phyloP scores from a whole-genome alignment of 2,113 vertebrate genomes.

The Phoenicopterus ruber region DNA sequence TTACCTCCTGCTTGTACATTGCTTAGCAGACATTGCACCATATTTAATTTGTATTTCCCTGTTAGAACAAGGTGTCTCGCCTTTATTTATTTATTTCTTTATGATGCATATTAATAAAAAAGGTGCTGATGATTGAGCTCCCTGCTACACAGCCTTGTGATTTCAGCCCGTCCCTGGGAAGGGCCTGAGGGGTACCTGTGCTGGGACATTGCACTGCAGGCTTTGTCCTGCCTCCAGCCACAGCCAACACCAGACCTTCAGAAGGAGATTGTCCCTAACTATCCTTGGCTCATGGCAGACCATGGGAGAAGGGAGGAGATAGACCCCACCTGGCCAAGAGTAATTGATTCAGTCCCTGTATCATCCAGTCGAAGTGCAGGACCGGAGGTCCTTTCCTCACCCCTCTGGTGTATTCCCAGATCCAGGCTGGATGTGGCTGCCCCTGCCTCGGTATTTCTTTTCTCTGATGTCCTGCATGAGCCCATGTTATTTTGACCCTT shows the following conservation, averaged over 20 bases:
- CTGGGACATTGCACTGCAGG: neutral
- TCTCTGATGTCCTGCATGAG: neutral
- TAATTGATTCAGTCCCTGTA: neutral
- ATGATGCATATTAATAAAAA: constrained; percentile 80
- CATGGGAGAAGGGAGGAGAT: neutral
- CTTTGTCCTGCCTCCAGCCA: neutral
- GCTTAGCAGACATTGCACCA: neutral
- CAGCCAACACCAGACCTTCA: neutral
- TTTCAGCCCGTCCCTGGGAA: neutral
- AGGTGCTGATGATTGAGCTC: constrained; percentile 62
- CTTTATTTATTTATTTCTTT: neutral
- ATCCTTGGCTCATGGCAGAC: neutral
- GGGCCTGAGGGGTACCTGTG: neutral
- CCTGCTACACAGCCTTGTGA: neutral
- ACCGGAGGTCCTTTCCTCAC: neutral
- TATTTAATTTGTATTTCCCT: neutral
- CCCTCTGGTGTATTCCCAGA: neutral
- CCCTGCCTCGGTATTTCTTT: neutral
- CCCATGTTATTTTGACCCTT: neutral
- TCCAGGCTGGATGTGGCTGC: neutral
- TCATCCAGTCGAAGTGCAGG: neutral
- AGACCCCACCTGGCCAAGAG: neutral
- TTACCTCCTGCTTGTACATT: neutral
- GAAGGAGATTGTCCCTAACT: neutral
- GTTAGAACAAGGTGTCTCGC: neutral